Evolutionary conservation across 2,797 vertebrate species (phyloP), one percentile per base, ranked within the genome.

Genomic region (Ctenopoma kingsleyae): DNA sequence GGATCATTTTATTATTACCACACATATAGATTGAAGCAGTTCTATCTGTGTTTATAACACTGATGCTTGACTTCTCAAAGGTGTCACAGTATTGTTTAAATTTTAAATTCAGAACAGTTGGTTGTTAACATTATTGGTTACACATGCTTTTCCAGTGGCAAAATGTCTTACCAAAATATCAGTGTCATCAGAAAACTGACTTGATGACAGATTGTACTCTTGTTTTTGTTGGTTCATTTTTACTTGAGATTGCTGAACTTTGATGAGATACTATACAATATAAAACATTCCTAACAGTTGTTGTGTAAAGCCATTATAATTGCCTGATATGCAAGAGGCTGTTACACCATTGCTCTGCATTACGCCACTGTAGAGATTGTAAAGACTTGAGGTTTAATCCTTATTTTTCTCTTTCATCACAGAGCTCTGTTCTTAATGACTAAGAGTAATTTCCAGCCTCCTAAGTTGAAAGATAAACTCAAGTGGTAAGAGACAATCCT

Each of bases 381-480:
- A 13, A 54, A 66, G 47, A 52, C 35, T 27, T 30, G 17, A 30
- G 4, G 2, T 57, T 62, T n/a, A 38, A 51, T 66, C 2, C 2
- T 10, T 8, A 2, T 54, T 17, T 52, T 11, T 22, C 35, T 41
- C 60, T n/a, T n/a, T 65, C 23, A 44, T n/a, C 52, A 6, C 87
- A 99, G 98, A 92, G 98, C 98, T 67, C 95, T 99, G 72, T 99
- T 99, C 92, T 86, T 99, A 88, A 99, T 99, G 98, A 98, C 97
- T 3, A 99, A 99, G 94, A 99, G 98, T 92, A 99, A 98, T 91
- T 99, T 99, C 86, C 97, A 99, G 80, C 97, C 98, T 78, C 98
- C 98, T 12, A 99, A 99, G 85, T 93, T 99, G 89, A 99, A 99
- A 94, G 97, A 99, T 89, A 99, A 99, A 94, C 82, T 97, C 76